A percentile compares a stretch with the other conserved stretches of the same genome.
phyloP scores from a whole-genome alignment of 2,797 vertebrate species.

The Catamblyrhynchus diadema region DNA sequence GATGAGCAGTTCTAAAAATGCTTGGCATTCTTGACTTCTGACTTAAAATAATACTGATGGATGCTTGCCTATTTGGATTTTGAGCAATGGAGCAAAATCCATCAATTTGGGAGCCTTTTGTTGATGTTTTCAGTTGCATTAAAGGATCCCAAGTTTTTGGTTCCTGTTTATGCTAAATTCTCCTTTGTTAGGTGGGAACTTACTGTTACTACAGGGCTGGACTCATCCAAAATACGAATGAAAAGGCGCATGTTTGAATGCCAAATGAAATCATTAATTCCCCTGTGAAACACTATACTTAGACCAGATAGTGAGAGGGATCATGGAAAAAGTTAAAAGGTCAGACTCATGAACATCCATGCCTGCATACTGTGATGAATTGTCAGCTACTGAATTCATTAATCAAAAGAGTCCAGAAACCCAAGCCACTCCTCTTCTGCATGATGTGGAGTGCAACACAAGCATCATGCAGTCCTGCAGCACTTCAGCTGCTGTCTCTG shows the following conservation, averaged over 20 bases:
- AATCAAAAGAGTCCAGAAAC: not conserved
- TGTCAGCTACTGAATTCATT: not conserved
- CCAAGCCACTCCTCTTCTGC: not conserved
- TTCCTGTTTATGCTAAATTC: not conserved
- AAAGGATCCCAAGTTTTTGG: not conserved
- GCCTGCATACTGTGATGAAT: not conserved
- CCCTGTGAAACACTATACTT: not conserved
- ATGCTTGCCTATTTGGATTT: not conserved
- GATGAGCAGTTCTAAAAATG: not conserved
- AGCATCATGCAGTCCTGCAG: not conserved
- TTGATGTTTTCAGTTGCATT: not conserved
- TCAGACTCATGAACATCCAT: not conserved
- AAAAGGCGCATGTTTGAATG: not conserved
- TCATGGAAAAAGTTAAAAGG: not conserved
- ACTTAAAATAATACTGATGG: not conserved
- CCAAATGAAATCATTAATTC: not conserved
- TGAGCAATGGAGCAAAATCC: not conserved
- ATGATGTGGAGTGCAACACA: not conserved
- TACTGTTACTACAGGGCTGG: not conserved
- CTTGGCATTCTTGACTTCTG: not conserved
- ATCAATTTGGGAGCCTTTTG: not conserved
- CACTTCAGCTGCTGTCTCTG: not conserved
- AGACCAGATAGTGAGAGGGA: not conserved
- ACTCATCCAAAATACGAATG: not conserved
- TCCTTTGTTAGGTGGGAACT: not conserved